Conservation (phyloP, 1,140 invertebrate genomes). For the Maniola jurtina region DNA sequence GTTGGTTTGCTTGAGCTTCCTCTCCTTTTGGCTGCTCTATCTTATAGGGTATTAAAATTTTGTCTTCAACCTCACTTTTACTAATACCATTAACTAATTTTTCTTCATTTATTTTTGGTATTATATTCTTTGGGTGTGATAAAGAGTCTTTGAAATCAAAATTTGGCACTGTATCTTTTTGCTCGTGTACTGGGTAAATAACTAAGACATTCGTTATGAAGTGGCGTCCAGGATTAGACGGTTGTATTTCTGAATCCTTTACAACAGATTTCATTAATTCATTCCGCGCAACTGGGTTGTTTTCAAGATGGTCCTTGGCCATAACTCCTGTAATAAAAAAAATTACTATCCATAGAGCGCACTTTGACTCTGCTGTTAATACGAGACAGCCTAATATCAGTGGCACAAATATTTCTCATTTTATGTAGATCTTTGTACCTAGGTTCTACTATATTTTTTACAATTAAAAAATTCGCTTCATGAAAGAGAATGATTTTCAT, state of each 20-base stretch:
- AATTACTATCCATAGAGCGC: too few species aligned
- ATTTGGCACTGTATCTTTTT: constrained; percentile 28
- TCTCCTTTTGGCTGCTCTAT: constrained; percentile 36
- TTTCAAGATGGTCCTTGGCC: constrained; percentile 36
- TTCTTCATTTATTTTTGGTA: constrained; percentile 47
- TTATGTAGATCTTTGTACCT: too few species aligned
- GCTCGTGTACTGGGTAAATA: constrained; percentile 10
- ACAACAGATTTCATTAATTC: constrained; percentile 36
- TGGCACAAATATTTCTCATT: too few species aligned
- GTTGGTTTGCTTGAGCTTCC: constrained; percentile 37
- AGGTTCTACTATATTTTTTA: too few species aligned
- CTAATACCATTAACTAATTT: constrained; percentile 42
- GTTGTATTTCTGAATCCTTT: constrained; percentile 69
- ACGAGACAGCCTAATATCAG: too few species aligned
- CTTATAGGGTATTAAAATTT: constrained; percentile 24
- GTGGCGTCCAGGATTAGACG: constrained; percentile 66
- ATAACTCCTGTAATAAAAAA: constrained; percentile 33
- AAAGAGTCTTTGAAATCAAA: constrained; percentile 40
- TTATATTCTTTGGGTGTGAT: constrained; percentile 53
- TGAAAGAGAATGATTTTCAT: background rate
- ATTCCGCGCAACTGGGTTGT: constrained; percentile 25
- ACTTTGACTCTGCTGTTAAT: too few species aligned
- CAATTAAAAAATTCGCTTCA: background rate
- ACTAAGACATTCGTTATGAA: constrained; percentile 42
- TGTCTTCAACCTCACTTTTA: constrained; percentile 10